Evolutionary conservation across 2,113 vertebrate species (phyloP), one percentile per base, ranked within the genome.

Genomic region (Psittacus erithacus): DNA sequence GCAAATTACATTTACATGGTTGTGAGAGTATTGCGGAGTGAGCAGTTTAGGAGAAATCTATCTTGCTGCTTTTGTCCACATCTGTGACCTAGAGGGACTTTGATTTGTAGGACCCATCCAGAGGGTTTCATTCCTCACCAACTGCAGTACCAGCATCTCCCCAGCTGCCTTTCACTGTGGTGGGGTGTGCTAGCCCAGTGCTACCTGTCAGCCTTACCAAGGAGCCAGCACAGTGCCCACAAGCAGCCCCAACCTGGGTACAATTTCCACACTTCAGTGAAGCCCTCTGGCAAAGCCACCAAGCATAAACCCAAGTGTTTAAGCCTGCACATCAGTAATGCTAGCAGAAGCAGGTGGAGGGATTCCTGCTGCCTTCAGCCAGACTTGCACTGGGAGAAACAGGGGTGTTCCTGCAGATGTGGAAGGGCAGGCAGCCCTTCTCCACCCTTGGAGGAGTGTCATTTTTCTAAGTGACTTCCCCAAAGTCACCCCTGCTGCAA

Each of bases 371-470:
- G 65, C 90, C 85, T 87, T 39, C 70, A 70, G 28, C 35, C 69
- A 89, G 82, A 10, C 8, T 43, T 28, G 38, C 31, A 24, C n/a
- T 25, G 14, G 38, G 28, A 88, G 70, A n/a, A 71, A 43, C 47
- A 25, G 2, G 17, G 20, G 67, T 65, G 9, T 28, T 88, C 29
- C 46, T 88, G 46, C 70, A 76, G 64, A 24, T 29, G 39, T 27
- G 20, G 17, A 49, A 93, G 50, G 18, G 23, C 69, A 85, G 50
- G 28, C 65, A 94, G 55, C 1, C 1, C 49, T 33, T 52, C 87
- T 59, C 38, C 49, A 39, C 8, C 39, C 52, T 33, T 1, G 0
- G 28, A 52, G 24, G 24, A 73, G 35, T 28, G 17, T 19, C 0
- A 23, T 52, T 46, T 84, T 81, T 57, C 12, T 2, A 38, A 41